Evolutionary conservation across 2,888 invertebrate species (phyloP), one percentile per base, ranked within the genome.

Genomic region (Scaptodrosophila latifasciaeformis): DNA sequence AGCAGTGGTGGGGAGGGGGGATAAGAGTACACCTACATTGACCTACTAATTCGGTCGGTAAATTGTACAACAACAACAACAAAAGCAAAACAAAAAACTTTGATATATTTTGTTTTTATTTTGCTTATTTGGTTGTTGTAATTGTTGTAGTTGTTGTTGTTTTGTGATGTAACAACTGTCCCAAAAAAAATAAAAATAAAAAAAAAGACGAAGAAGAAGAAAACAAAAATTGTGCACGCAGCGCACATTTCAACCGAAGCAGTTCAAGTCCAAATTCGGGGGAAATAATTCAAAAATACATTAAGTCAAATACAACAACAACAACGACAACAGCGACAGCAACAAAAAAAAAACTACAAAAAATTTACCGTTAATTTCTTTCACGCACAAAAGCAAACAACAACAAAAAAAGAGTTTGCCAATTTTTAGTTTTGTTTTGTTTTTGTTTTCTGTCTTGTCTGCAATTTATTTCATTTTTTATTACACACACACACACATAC

Each of bases 221-320:
- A n/a, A n/a, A 3, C 6, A 12, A 24, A 5, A 5, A 27, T 10
- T 15, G 30, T 27, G 24, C 21, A 30, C 70, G 63, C 78, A 61
- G 65, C 74, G 70, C 62, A 78, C 81, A 75, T 75, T 80, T 70
- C 81, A 75, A 75, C n/a, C 81, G 78, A 75, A 75, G 61, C 78
- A 68, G 78, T 75, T 75, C 81, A 77, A 75, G 81, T 80, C 78
- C 75, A 78, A 77, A 80, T 74, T 70, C 59, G 59, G 65, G 61
- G 77, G 62, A 67, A 75, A 62, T 54, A 62, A 55, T 57, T 40
- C 44, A 47, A 54, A 54, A 56, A 47, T 24, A 43, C 46, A 49
- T 54, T 65, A 65, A 58, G 46, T 40, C 55, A 61, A 59, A 34
- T 9, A 31, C 15, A 48, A 43, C n/a, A 18, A 17, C 15, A 7